Evolutionary conservation across 2,888 invertebrate genomes (phyloP), one percentile per base, ranked within the genome.

Genomic region (Nemapogon koenigi): DNA sequence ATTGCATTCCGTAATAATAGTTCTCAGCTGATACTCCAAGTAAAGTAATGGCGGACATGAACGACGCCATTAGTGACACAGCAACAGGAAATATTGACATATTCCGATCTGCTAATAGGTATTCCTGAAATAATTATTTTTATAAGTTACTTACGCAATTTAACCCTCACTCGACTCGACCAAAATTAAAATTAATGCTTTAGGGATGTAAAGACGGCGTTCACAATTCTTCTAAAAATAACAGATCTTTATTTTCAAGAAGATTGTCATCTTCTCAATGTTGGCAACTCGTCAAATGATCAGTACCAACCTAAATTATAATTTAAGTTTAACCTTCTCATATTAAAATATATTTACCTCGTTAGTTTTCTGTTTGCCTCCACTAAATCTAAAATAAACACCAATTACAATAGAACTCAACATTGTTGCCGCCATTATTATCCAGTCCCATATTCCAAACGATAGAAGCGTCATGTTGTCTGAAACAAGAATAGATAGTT

Each of bases 11-110:
- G 55, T 83, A 89, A 48, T 85, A 85, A 64, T 94, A 95, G 59
- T 87, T 91, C 65, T 96, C 95, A 36, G 90, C 85, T 19, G 93
- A 90, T 2, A 94, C 90, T 11, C 95, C 95, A n/a, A 96, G 76
- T 27, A 95, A 62, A 0, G 93, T 91, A 38, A 95, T 86, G 19
- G 94, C 92, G 1, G 94, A 94, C 89, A 95, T 91, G 60, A 94
- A 94, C 27, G 93, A 92, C n/a, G 94, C 93, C 89, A 94, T 92
- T 41, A 95, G 65, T 2, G 94, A 94, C 46, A 94, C 90, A 3
- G 93, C 89, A 1, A 95, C 91, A 0, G 94, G 92, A 4, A 80
- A 59, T 49, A 90, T 81, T 4, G 88, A 83, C 89, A 94, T 90
- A 44, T 88, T 89, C 41, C 86, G 83, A 56, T 92, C 87, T 0